These are phyloP conservation scores for Falco peregrinus DNA, from an alignment of 2,797 vertebrate genomes.

Conservation along the genomic window DNA sequence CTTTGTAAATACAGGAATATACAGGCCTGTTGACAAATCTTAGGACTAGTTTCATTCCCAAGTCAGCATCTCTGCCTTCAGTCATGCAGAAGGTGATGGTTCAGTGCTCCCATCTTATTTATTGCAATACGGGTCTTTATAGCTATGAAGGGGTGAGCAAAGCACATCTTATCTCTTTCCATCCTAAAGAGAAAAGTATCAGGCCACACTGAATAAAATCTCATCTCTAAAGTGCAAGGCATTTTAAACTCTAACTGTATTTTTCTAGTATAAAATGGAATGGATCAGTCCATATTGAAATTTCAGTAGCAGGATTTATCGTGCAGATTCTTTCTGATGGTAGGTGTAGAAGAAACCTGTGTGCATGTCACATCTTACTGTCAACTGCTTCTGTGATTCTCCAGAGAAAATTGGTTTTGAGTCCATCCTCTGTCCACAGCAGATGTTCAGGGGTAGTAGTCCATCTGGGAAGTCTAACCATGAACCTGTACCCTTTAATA, in stretches of 20 bases:
- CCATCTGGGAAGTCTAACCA: not conserved
- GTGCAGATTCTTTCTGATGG: not conserved
- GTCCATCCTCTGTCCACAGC: not conserved
- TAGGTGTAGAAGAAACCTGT: not conserved
- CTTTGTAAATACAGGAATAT: not conserved
- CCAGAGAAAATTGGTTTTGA: not conserved
- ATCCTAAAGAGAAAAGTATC: not conserved
- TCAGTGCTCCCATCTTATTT: conserved; percentile 18
- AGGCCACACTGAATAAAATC: not conserved
- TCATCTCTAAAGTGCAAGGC: not conserved
- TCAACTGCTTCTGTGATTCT: not conserved
- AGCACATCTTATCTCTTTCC: not conserved
- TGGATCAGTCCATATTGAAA: not conserved
- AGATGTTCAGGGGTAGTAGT: not conserved
- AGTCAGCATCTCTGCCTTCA: conserved; percentile 29
- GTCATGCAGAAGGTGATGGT: conserved; percentile 11
- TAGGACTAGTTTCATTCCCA: not conserved
- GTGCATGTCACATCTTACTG: not conserved
- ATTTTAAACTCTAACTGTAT: not conserved
- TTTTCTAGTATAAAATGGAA: not conserved
- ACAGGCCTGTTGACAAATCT: not conserved
- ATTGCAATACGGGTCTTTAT: conserved; percentile 12
- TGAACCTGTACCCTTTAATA: not conserved
- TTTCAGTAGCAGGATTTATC: not conserved
- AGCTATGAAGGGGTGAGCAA: not conserved